Base-by-base conservation (phyloP, 1,140 invertebrate species). In the Drosophila punjabiensis region DNA sequence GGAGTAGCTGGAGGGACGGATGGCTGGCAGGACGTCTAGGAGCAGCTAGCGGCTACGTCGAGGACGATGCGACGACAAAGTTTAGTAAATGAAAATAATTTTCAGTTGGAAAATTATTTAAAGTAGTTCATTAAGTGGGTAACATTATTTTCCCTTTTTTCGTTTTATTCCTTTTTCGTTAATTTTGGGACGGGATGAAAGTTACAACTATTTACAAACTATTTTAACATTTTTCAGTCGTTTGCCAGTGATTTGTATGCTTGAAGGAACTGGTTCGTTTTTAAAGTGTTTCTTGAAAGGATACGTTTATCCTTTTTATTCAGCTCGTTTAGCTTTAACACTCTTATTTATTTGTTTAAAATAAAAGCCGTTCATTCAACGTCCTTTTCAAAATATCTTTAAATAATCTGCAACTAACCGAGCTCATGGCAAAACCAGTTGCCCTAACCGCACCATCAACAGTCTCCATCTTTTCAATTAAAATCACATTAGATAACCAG, bases 61-160 rank as follows among this genome's bases (percentile, higher is more conserved):
- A 69, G 20, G 48, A 69, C 30, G 62, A 50, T 18, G 43, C 45
- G 47, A 45, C 74, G 79, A 45, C 78, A 88, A 88, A 88, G 78
- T 89, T 89, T 89, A 85, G 74, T 89, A 90, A 89, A 89, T 85
- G 85, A 82, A 89, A 88, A 88, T 88, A 81, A 88, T 88, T 89
- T 89, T 79, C 85, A 81, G 68, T 81, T 81, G 85, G 69, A 81
- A 81, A 89, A 89, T 89, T 89, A 89, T 89, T 89, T 89, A 89
- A 89, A 90, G 85, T 82, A 89, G 86, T 90, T 89, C 85, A 89
- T 89, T 89, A 89, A 89, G 78, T 90, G 85, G 69, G 75, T 33
- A 73, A 70, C 48, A 68, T 73, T 70, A 50, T 62, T 74, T 74
- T 58, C 35, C 20, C 20, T 5, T 39, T 16, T 39, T 58, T 16